Evolutionary conservation across 2,888 invertebrate genomes (phyloP), one percentile per base, ranked within the genome.

Genomic region (Caradrina kadenii): DNA sequence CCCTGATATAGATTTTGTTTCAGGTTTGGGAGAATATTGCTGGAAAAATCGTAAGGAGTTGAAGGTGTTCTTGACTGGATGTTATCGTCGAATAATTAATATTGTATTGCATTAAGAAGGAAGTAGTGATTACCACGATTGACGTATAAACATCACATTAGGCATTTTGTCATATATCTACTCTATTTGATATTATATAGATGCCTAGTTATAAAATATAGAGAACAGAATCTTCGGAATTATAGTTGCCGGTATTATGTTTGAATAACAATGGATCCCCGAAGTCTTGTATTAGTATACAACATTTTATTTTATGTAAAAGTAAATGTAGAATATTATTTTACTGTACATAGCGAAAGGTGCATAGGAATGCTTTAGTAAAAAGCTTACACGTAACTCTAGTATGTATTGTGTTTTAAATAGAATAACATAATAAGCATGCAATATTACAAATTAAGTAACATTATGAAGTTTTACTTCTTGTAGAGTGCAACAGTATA

Each of bases 11-110:
- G n/a, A 49, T 31, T 63, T 73, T 64, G 60, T 92, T 90, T 22
- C 91, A 95, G 95, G 95, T 67, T 53, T 93, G 11, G 88, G 87
- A 4, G 95, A 95, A 81, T 95, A 92, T 78, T 88, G 89, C 39
- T 95, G 95, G 95, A 94, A 93, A 76, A 93, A 94, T 72, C 87
- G 92, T 1, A 88, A 78, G 52, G 80, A 88, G 49, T 82, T 93
- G 58, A 82, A 81, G 48, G 81, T 67, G 8, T 77, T 81, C n/a
- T 61, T 90, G 2, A 50, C 70, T 19, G 67, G 63, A 42, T 88
- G 82, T 72, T 91, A 85, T 71, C 72, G 68, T 2, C 87, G 89
- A 5, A 49, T 93, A 35, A 52, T 88, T 2, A 82, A 87, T 71
- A 66, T 89, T 65, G 62, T 86, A n/a, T 59, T 74, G 61, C 82